Percentiles rank a stretch among this genome's conserved stretches.
These are phyloP conservation scores for Hylyphantes graminicola DNA, from an alignment of 1,140 invertebrate species.

Conservation along the genomic window DNA sequence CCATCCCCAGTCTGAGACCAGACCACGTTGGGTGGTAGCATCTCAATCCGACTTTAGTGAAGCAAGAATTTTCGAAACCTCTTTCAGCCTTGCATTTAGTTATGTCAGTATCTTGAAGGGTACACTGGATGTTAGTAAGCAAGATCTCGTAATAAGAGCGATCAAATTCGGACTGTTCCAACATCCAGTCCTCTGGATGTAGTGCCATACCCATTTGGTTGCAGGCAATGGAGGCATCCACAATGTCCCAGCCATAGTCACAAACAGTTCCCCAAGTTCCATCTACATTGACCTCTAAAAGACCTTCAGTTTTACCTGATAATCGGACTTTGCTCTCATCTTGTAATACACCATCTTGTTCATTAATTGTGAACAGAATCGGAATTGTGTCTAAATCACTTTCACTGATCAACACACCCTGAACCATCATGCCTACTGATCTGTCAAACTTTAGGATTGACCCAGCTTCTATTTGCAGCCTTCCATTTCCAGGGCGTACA, in stretches of 20 bases:
- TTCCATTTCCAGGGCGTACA: conserved; percentile 84
- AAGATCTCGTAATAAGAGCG: conserved; percentile 64
- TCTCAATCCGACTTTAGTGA: conserved; percentile 86
- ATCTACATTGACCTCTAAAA: conserved; percentile 77
- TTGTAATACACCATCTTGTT: not conserved
- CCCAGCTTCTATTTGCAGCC: conserved; percentile 83
- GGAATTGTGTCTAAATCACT: conserved; percentile 30
- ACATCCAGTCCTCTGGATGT: conserved; percentile 91
- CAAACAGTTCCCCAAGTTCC: conserved; percentile 96
- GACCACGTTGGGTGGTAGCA: conserved; percentile 94
- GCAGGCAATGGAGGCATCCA: conserved; percentile 91
- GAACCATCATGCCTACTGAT: conserved; percentile 95
- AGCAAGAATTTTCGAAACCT: conserved; percentile 90
- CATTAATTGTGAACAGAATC: conserved; percentile 45
- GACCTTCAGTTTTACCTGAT: conserved; percentile 66
- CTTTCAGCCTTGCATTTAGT: conserved; percentile 85
- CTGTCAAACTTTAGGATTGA: conserved; percentile 85
- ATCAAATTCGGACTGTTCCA: conserved; percentile 72
- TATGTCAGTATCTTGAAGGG: conserved; percentile 91
- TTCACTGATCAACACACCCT: conserved; percentile 80
- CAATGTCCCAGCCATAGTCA: conserved; percentile 94
- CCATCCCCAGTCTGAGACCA: conserved; percentile 86
- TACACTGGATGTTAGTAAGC: conserved; percentile 87
- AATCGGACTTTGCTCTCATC: conserved; percentile 55
- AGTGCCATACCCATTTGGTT: conserved; percentile 93